Conservation (phyloP, 2,113 vertebrate genomes). For the Numida meleagris region DNA sequence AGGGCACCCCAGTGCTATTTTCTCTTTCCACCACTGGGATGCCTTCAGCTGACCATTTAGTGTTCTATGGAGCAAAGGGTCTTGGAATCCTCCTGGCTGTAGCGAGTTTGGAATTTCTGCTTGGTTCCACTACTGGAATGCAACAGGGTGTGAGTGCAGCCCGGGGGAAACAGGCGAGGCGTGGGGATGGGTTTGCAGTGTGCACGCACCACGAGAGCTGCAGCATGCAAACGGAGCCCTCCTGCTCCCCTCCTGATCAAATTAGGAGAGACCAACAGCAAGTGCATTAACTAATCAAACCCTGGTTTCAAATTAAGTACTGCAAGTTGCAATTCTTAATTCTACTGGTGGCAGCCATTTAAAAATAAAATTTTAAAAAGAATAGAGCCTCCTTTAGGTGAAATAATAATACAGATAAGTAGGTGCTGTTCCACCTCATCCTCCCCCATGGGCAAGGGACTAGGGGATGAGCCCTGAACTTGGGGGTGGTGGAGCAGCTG, state of each 20-base stretch:
- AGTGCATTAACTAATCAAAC: conserved; percentile 80
- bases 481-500: rapidly evolving
- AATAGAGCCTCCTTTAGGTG: background rate
- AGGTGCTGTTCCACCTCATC: background rate
- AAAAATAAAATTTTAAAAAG: conserved; percentile 56
- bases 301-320: conserved; percentile 79
- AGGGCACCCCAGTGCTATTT: too few relatives aligned
- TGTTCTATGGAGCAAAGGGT: background rate
- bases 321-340: conserved; percentile 73
- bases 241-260: conserved; percentile 14
- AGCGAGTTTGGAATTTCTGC: background rate
- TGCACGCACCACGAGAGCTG: rapidly evolving
- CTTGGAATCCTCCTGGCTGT: background rate
- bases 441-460: background rate
- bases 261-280: conserved; percentile 69
- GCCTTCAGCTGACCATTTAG: background rate
- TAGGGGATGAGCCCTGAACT: background rate
- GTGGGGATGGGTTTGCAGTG: background rate
- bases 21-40: background rate
- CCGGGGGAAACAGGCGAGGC: rapidly evolving
- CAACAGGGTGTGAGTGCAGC: rapidly evolving
- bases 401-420: background rate
- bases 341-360: conserved; percentile 66
- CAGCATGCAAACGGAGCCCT: background rate
- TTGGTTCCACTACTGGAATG: background rate